Percentiles rank a stretch among this genome's conserved stretches.
Evolutionary conservation across 1,140 invertebrate genomes (phyloP).

Genomic region (Drosophila melanogaster): Release_6_plus_ISO1_MT NT_033777.3:11892501-11893000

Average conservation of each 20-base stretch:
- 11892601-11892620: slow-evolving; percentile 87
- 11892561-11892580: slow-evolving; percentile 91
- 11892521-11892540: slow-evolving; percentile 93
- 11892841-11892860: slow-evolving; percentile 96
- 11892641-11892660: slow-evolving; percentile 98
- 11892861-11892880: slow-evolving; percentile 98
- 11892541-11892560: slow-evolving; percentile 92
- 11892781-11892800: not conserved
- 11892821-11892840: slow-evolving; percentile 96
- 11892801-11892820: not conserved
- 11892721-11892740: slow-evolving; percentile 97
- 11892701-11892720: slow-evolving; percentile 96
- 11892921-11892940: slow-evolving; percentile 97
- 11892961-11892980: slow-evolving; percentile 93
- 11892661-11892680: slow-evolving; percentile 98
- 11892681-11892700: slow-evolving; percentile 98
- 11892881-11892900: slow-evolving; percentile 95
- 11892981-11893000: slow-evolving; percentile 97
- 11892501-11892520: slow-evolving; percentile 93
- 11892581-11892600: slow-evolving; percentile 87
- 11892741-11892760: slow-evolving; percentile 98
- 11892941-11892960: slow-evolving; percentile 97
- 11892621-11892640: slow-evolving; percentile 94
- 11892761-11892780: slow-evolving; percentile 94
- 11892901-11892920: slow-evolving; percentile 96